These are phyloP conservation scores for Seira musarum DNA, from an alignment of 2,888 invertebrate genomes.

Conservation along the genomic window DNA sequence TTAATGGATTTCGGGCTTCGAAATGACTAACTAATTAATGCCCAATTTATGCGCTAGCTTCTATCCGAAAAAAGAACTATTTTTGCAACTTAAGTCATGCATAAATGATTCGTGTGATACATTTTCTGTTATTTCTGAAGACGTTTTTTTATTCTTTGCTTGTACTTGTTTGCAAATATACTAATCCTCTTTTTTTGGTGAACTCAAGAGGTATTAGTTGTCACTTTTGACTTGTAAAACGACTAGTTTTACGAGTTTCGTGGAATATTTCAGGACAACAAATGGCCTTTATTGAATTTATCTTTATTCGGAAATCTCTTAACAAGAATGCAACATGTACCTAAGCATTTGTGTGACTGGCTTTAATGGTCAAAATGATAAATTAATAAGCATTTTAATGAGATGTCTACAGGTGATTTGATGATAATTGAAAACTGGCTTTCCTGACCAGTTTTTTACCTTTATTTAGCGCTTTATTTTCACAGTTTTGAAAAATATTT, in stretches of 20 bases:
- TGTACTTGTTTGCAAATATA: constrained; percentile 47
- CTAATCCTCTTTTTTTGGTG: constrained; percentile 49
- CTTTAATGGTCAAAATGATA: constrained; percentile 57
- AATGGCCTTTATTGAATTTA: constrained; percentile 54
- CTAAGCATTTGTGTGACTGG: constrained; percentile 40
- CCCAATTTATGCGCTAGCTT: too few relatives aligned
- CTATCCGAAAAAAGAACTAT: too few relatives aligned
- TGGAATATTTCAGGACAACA: constrained; percentile 54
- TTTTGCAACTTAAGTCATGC: too few relatives aligned
- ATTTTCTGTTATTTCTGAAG: too few relatives aligned
- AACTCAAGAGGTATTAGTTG: constrained; percentile 48
- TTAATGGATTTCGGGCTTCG: too few relatives aligned
- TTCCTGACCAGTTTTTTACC: constrained; percentile 48
- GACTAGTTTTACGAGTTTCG: constrained; percentile 58
- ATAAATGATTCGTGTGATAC: too few relatives aligned
- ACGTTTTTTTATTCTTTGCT: too few relatives aligned
- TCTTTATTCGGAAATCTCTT: constrained; percentile 56
- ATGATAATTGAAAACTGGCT: constrained; percentile 57
- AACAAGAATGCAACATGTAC: constrained; percentile 50
- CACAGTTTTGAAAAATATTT: too few relatives aligned
- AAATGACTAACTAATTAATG: too few relatives aligned
- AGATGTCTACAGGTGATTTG: constrained; percentile 60
- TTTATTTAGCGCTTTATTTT: constrained; percentile 36
- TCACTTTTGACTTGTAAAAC: constrained; percentile 59
- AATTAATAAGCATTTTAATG: constrained; percentile 59